Conservation (phyloP, 2,888 invertebrate species). For the Dryadula phaetusa region DNA sequence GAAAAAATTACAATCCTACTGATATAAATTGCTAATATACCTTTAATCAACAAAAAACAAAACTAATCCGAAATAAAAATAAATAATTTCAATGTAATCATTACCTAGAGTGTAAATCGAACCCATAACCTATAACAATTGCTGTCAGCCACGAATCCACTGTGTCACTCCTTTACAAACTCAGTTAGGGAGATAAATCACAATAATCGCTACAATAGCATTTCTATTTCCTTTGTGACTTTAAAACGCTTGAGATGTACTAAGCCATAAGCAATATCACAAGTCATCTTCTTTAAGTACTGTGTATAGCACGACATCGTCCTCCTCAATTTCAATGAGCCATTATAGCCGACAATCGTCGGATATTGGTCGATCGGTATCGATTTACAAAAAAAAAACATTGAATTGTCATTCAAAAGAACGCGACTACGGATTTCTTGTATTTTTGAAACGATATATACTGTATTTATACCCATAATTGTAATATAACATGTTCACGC, state of each 20-base stretch:
- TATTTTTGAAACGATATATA: too few species aligned
- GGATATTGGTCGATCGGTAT: conserved; percentile 15
- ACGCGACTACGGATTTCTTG: background rate
- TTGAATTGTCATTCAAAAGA: conserved; percentile 6
- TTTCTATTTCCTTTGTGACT: background rate
- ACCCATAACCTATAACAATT: too few species aligned
- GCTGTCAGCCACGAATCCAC: too few species aligned
- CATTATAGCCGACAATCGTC: conserved; percentile 12
- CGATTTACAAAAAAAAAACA: conserved; percentile 18
- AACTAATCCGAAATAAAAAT: too few species aligned
- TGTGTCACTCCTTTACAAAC: background rate
- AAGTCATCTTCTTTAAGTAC: conserved; percentile 18
- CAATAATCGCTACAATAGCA: background rate
- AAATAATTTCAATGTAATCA: too few species aligned
- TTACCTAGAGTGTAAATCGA: too few species aligned
- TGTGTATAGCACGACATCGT: conserved; percentile 9
- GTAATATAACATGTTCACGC: too few species aligned
- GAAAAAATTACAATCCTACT: too few species aligned
- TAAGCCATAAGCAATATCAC: background rate
- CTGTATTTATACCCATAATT: too few species aligned
- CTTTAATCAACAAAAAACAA: too few species aligned
- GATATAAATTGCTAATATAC: too few species aligned
- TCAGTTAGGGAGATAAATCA: background rate
- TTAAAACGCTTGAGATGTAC: conserved; percentile 3
- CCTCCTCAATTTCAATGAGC: conserved; percentile 23